These are phyloP conservation scores for Felis catus DNA, from an alignment of 2,113 vertebrate species.

Conservation along the genomic window DNA sequence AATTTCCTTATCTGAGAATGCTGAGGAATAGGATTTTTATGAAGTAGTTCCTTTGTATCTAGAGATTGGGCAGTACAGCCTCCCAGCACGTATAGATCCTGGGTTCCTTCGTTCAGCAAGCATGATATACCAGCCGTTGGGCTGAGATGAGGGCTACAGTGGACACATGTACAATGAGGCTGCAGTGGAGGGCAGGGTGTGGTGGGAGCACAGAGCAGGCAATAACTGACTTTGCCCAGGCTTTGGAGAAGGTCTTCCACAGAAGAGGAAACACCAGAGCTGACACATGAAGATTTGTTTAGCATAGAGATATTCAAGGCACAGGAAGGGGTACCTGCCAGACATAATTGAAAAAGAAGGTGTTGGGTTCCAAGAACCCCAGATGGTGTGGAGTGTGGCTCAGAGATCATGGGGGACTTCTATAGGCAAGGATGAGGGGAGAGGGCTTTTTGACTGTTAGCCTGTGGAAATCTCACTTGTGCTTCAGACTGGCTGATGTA, in stretches of 20 bases:
- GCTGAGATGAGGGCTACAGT: background rate
- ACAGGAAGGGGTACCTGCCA: background rate
- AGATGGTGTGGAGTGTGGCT: background rate
- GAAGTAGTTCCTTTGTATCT: background rate
- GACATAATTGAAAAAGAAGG: background rate
- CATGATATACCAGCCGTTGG: background rate
- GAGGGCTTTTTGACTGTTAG: background rate
- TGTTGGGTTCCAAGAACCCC: background rate
- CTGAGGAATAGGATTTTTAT: slow-evolving; percentile 26
- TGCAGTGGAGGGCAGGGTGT: background rate
- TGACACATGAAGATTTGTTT: background rate
- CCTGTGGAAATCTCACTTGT: background rate
- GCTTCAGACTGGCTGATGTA: background rate
- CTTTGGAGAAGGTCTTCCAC: background rate
- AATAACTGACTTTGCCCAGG: background rate
- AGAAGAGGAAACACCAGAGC: background rate
- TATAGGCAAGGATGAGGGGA: background rate
- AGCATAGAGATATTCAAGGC: background rate
- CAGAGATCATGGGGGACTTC: slow-evolving; percentile 6
- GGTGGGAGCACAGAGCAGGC: background rate
- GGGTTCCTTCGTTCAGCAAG: background rate
- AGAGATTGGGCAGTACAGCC: background rate
- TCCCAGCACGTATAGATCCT: background rate
- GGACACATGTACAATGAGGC: background rate
- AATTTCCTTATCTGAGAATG: slow-evolving; percentile 31